phyloP scores from a whole-genome alignment of 2,888 invertebrate species.

The Epistrophe eligans region DNA sequence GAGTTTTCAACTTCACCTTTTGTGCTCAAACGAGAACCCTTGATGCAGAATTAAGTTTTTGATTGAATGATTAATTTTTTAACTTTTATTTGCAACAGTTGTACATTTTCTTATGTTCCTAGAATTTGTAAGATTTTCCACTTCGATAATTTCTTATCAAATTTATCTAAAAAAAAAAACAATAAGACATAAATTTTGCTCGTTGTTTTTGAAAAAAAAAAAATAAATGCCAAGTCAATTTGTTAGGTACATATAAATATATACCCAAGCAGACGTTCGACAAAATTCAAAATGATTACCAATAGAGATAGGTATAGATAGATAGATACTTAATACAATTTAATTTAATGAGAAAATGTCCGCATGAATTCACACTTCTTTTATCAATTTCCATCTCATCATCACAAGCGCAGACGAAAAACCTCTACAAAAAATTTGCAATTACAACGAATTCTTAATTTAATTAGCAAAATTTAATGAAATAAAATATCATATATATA shows the following conservation, averaged over 20 bases:
- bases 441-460: constrained; percentile 66
- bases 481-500: constrained; percentile 61
- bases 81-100: too few species aligned
- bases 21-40: too few species aligned
- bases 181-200: too few species aligned
- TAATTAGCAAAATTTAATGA: constrained; percentile 65
- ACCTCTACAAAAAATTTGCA: constrained; percentile 45
- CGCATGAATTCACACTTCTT: constrained; percentile 32
- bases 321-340: constrained; percentile 10
- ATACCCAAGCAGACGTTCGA: neutral
- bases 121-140: neutral
- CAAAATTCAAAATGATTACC: constrained; percentile 3
- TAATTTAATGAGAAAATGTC: constrained; percentile 68
- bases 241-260: too few species aligned
- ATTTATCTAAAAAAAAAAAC: neutral
- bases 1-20: too few species aligned
- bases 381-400: constrained; percentile 12
- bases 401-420: constrained; percentile 15
- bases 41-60: too few species aligned
- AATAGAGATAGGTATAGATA: neutral
- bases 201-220: too few species aligned
- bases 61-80: too few species aligned
- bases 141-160: neutral
- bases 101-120: neutral
- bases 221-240: neutral